Conservation (phyloP, 2,888 invertebrate species). For the Athalia circularis region DNA sequence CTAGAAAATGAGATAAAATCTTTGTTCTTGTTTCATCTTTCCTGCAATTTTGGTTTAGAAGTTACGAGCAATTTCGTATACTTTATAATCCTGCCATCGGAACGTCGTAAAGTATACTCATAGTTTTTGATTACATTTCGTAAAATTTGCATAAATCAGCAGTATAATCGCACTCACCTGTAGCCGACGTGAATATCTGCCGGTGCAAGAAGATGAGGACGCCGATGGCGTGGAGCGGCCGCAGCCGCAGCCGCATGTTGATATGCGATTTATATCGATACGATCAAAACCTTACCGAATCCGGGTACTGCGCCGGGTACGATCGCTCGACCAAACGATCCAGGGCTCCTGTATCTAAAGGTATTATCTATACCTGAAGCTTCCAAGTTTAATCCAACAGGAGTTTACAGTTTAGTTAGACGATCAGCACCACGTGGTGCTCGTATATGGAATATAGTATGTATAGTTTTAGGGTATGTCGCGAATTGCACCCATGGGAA, state of each 20-base stretch:
- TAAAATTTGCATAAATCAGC: no score
- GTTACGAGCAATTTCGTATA: no score
- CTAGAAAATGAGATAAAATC: no score
- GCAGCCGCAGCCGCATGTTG: not conserved
- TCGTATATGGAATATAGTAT: no score
- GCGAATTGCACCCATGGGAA: slow-evolving; percentile 9
- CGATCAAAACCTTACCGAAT: not conserved
- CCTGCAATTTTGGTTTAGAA: no score
- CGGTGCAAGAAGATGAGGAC: not conserved
- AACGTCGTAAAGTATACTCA: no score
- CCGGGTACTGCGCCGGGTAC: no score
- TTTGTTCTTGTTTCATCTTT: no score
- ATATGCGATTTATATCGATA: not conserved
- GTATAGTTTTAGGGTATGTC: no score
- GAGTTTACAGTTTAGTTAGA: slow-evolving; percentile 9
- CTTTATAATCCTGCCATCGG: no score
- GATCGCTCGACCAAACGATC: slow-evolving; percentile 2
- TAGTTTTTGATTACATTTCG: no score
- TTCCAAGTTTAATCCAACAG: not conserved
- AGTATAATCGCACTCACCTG: not conserved
- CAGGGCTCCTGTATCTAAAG: not conserved
- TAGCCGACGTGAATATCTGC: not conserved
- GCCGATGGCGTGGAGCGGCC: not conserved
- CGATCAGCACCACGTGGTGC: no score
- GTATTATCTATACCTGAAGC: slow-evolving; percentile 7